Base-by-base conservation (phyloP, 2,113 vertebrate genomes). In the Oriolus oriolus region DNA sequence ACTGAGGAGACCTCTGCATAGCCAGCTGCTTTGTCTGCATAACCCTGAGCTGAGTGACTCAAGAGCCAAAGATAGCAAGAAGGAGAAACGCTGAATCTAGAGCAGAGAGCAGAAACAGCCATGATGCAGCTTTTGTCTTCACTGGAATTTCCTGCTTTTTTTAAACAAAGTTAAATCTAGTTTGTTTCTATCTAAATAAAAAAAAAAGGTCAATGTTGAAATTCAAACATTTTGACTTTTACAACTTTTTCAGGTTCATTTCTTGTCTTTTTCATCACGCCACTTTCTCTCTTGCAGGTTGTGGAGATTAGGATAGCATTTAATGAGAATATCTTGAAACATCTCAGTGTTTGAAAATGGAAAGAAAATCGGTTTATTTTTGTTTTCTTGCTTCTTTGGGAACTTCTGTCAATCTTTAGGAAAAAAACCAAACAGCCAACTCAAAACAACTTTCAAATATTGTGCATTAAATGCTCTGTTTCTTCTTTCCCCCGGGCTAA, bases 41-140 rank as follows among this genome's bases (percentile, higher is more conserved):
- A 28, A 6, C 39, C 68, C 52, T 10, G 42, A 76, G 39, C 35
- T 84, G 17, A 20, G 59, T 0, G 1, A 33, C 22, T 56, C 44
- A 3, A 42, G 42, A 73, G 28, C 19, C 35, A 37, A 12, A 0
- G 10, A 13, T 17, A 52, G n/a, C 17, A 39, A 33, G 33, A 33
- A 28, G 47, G 27, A 82, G 35, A 82, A 85, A 82, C 52, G 23
- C 57, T 70, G 44, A 68, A 59, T 13, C 19, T 71, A 44, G 6
- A 71, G 31, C n/a, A 75, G 59, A 27, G 50, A 35, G 39, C 26
- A 28, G 56, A 76, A 88, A 71, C 14, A 79, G 24, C 31, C 26
- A 6, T 2, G 7, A 37, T 35, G 33, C 10, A 53, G 31, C 11
- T 63, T 24, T 23, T 1, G 0, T 53, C 16, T 68, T n/a, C 3